Base-by-base conservation (phyloP, 2,113 vertebrate genomes). In the Colaptes auratus region DNA sequence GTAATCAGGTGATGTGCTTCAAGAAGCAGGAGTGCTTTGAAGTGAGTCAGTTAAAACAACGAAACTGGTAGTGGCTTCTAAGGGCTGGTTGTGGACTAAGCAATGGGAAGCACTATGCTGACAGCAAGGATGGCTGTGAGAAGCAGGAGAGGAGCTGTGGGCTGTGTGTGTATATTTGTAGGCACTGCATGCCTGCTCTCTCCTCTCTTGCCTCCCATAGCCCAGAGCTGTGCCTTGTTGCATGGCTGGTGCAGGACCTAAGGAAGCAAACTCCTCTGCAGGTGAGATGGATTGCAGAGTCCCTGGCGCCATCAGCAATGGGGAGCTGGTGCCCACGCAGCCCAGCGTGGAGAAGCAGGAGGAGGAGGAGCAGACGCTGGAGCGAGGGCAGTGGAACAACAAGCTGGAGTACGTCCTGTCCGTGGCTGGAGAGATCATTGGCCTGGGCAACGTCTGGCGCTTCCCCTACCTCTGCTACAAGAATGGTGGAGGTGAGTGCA, bases 381-480 rank as follows among this genome's bases (percentile, higher is more conserved):
- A 99, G 59, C 96, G 99, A 30, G 99, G 97, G 10, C 98, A 99
- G 24, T 99, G 99, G 99, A 98, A 97, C 97, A 99, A 99, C 97
- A 99, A 99, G 95, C 58, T 98, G 87, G 99, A 99, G 95, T 99
- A 99, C 0, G 83, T 99, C 39, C 96, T 99, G 72, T 99, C 99
- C 0, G 99, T 99, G 28, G 98, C 98, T 0, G 99, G 99, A 69
- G 99, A 99, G 96, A 99, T 99, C 96, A 97, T 99, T 0, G 99
- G 99, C 53, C 96, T 99, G 90, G 99, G 99, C 53, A 99, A 99
- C 3, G 98, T 99, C 95, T 99, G 99, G 99, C 98, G 99, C 72
- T 99, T 99, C 95, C 99, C 99, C 23, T 99, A 99, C 94, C 98
- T 99, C 60, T 99, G 99, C 97, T 99, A 99, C 97, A 99, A 99